Conservation (phyloP, 1,140 invertebrate species). For the Ceratosolen fusciceps region DNA sequence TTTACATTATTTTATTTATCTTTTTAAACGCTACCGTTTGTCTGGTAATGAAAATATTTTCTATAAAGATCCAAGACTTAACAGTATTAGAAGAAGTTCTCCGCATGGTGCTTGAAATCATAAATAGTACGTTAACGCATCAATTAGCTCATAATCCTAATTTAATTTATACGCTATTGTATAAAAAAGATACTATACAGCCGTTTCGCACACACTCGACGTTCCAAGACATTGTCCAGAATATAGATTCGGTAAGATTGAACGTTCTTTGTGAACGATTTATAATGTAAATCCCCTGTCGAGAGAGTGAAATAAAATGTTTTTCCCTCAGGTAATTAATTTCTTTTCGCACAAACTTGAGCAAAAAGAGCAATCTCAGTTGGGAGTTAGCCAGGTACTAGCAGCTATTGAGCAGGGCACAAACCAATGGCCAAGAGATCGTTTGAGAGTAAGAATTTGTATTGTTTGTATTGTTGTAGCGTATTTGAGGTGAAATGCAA, state of each 20-base stretch:
- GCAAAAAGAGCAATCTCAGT: conserved; percentile 74
- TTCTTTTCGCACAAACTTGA: conserved; percentile 89
- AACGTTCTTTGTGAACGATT: too few relatives aligned
- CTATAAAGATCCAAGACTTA: conserved; percentile 84
- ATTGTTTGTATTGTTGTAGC: conserved; percentile 13
- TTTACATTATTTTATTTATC: conserved; percentile 12
- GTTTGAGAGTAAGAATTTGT: conserved; percentile 81
- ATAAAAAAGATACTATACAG: conserved; percentile 93
- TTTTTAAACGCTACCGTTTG: not conserved
- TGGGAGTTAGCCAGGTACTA: conserved; percentile 89
- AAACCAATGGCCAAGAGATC: conserved; percentile 91
- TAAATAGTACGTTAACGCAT: conserved; percentile 92
- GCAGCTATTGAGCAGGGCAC: conserved; percentile 89
- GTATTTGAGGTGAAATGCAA: too few relatives aligned
- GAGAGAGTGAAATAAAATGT: conserved; percentile 38
- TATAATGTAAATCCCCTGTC: conserved; percentile 17
- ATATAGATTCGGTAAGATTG: conserved; percentile 95
- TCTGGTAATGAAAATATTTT: not conserved
- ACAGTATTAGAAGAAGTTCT: conserved; percentile 97
- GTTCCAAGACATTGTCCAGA: conserved; percentile 96
- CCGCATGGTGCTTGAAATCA: conserved; percentile 95
- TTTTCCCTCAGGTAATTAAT: conserved; percentile 80
- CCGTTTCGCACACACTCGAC: conserved; percentile 88
- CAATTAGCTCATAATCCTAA: conserved; percentile 93
- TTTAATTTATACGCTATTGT: conserved; percentile 95